Percentiles rank a stretch among this genome's conserved stretches.
Conservation (phyloP, 30 jellyfish, hydroid and myxozoan species). For the Hydractinia symbiolongicarpus region DNA sequence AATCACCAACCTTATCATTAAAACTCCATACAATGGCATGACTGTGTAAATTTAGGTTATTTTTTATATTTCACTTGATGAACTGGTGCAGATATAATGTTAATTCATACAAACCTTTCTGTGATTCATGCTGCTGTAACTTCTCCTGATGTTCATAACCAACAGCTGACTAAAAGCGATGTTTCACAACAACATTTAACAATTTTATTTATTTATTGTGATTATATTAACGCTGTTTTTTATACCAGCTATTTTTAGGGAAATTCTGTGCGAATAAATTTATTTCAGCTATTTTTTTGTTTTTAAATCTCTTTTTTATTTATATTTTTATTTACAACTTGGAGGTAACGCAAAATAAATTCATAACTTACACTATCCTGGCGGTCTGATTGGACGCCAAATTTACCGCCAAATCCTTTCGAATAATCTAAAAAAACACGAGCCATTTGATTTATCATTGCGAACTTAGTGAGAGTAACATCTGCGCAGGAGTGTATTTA, state of each 20-base stretch:
- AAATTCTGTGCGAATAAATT: no score
- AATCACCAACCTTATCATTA: not conserved
- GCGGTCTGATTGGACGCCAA: conserved; percentile 78
- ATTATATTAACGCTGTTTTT: no score
- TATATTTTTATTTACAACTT: no score
- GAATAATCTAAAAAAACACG: conserved; percentile 48
- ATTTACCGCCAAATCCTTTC: conserved; percentile 94
- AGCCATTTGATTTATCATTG: no score
- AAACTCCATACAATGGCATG: not conserved
- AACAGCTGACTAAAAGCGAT: conserved; percentile 20
- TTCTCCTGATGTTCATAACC: conserved; percentile 40
- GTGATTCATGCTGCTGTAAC: conserved; percentile 28
- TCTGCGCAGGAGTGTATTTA: not conserved
- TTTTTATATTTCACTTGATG: not conserved
- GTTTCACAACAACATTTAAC: not conserved
- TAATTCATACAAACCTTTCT: conserved; percentile 9
- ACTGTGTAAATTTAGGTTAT: not conserved
- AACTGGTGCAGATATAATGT: no score
- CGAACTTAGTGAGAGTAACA: no score
- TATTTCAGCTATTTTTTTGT: no score
- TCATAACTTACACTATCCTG: conserved; percentile 55
- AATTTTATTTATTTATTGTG: not conserved
- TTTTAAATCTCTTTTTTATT: no score
- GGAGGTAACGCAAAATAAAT: no score
- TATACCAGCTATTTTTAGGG: no score